A percentile compares a stretch with the other conserved stretches of the same genome.
Conservation (phyloP, 2,888 invertebrate genomes). For the Thera britannica region DNA sequence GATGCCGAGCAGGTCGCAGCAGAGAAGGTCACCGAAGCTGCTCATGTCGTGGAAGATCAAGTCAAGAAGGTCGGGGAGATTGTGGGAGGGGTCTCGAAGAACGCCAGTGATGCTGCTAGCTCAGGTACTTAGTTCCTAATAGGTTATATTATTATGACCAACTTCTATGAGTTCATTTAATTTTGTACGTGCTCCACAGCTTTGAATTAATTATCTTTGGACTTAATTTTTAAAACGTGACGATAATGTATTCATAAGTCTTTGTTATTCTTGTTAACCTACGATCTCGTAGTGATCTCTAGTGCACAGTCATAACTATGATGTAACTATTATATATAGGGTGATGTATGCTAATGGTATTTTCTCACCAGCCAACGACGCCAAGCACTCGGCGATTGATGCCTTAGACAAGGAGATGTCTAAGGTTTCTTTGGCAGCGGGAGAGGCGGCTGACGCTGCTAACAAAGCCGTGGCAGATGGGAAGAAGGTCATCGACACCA, state of each 20-base stretch:
- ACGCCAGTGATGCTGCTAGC: conserved; percentile 81
- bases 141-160: not conserved
- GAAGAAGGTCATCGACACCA: conserved; percentile 77
- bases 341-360: not conserved
- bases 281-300: not conserved
- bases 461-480: conserved; percentile 76
- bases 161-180: not conserved
- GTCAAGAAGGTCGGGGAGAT: conserved; percentile 86
- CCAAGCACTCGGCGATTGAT: conserved; percentile 80
- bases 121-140: conserved; percentile 54
- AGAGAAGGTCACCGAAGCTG: conserved; percentile 86
- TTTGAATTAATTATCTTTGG: not conserved
- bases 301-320: not conserved
- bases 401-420: conserved; percentile 81
- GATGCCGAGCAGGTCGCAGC: conserved; percentile 87
- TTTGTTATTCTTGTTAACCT: not conserved
- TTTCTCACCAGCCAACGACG: conserved; percentile 61
- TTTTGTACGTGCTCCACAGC: not conserved
- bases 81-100: conserved; percentile 83
- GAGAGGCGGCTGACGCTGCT: conserved; percentile 76
- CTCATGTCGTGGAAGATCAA: conserved; percentile 86
- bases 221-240: not conserved
- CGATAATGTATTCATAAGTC: not conserved
- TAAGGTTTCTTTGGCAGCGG: conserved; percentile 78
- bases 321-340: not conserved